Conservation (phyloP, 1,140 invertebrate species). For the Delia radicum region DNA sequence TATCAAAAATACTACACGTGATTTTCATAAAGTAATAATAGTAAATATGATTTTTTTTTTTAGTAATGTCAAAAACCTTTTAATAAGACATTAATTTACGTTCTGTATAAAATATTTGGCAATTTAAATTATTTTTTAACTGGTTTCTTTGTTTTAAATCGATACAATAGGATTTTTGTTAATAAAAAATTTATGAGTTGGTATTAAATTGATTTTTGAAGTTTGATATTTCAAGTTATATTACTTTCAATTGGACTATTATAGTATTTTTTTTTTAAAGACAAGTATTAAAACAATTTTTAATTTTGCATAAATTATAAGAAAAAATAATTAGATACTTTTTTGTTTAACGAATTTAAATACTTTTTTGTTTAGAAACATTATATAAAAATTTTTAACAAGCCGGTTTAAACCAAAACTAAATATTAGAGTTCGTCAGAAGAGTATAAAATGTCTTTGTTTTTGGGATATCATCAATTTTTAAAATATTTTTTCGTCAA, state of each 20-base stretch:
- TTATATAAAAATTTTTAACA: too few species aligned
- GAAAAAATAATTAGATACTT: neutral
- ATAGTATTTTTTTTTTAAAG: neutral
- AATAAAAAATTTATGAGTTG: neutral
- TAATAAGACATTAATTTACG: neutral
- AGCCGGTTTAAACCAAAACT: constrained; percentile 4
- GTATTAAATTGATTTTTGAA: neutral
- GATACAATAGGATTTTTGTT: neutral
- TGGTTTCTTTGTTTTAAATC: neutral
- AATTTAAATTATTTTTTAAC: neutral
- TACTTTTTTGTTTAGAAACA: too few species aligned
- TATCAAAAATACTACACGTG: neutral
- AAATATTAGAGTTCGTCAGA: too few species aligned
- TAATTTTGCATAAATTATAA: neutral
- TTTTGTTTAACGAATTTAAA: neutral
- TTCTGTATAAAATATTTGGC: neutral
- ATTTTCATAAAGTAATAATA: neutral
- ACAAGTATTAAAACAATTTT: neutral
- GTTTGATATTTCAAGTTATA: neutral
- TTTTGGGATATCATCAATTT: too few species aligned
- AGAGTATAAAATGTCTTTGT: too few species aligned
- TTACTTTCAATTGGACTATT: neutral
- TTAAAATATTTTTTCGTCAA: too few species aligned
- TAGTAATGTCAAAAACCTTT: constrained; percentile 7
- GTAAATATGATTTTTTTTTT: neutral